These are phyloP conservation scores for Pantala flavescens DNA, from an alignment of 1,140 invertebrate genomes.

Conservation along the genomic window DNA sequence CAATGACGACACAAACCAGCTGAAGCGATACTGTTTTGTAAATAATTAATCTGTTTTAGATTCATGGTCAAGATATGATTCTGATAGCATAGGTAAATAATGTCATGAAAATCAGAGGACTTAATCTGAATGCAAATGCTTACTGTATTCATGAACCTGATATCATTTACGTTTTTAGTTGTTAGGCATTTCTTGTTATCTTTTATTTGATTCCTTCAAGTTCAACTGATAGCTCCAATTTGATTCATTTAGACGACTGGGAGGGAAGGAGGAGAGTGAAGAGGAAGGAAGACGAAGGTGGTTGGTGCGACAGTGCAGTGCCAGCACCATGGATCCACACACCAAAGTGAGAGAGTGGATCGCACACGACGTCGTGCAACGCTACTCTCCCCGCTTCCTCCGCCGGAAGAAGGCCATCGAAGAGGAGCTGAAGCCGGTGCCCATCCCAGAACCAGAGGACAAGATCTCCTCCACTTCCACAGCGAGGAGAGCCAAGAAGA, in stretches of 20 bases:
- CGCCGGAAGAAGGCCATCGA: conserved; percentile 34
- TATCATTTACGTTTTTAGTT: no score
- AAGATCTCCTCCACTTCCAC: conserved; percentile 33
- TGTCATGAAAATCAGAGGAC: no score
- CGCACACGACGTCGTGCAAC: conserved; percentile 45
- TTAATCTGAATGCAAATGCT: no score
- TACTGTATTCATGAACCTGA: no score
- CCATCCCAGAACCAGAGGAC: conserved; percentile 32
- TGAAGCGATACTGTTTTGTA: no score
- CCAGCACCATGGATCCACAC: conserved; percentile 62
- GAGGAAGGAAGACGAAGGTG: conserved; percentile 52
- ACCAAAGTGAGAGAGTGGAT: conserved; percentile 80
- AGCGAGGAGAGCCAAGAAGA: conserved; percentile 20
- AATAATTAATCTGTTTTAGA: no score
- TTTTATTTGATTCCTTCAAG: no score
- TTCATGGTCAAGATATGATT: no score
- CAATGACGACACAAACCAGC: no score
- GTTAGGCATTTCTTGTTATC: no score
- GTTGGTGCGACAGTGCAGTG: conserved; percentile 57
- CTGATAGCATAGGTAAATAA: no score
- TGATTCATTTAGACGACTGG: background rate
- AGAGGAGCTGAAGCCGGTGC: background rate
- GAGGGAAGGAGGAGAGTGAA: conserved; percentile 24
- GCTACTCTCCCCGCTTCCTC: conserved; percentile 54
- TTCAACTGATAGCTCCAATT: no score